Evolutionary conservation across 1,140 invertebrate genomes (phyloP).

Genomic region (Aphelinus certus): DNA sequence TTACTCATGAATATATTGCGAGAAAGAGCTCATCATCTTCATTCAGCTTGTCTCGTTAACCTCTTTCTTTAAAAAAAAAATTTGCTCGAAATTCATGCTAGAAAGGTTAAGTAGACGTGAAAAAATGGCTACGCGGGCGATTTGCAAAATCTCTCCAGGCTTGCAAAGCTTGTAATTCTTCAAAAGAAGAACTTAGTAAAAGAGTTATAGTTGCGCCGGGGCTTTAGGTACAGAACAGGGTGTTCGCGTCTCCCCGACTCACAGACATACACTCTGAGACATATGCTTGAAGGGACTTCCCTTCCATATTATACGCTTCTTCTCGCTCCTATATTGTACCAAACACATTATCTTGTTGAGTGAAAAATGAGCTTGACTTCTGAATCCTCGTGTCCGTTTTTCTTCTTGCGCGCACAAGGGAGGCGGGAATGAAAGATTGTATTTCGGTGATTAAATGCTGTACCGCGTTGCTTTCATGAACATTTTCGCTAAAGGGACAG

Average conservation of each 20-base stretch:
- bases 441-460: background rate
- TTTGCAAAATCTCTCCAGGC: background rate
- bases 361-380: slow-evolving; percentile 11
- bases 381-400: background rate
- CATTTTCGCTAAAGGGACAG: background rate
- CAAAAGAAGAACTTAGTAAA: background rate
- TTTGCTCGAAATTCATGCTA: no score
- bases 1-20: no score
- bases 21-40: no score
- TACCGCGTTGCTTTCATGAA: background rate
- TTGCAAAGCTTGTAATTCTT: slow-evolving; percentile 11
- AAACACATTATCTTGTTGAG: background rate
- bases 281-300: no score
- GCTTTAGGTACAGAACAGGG: no score
- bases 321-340: no score
- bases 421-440: background rate
- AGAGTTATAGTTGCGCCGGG: no score
- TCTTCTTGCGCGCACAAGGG: background rate
- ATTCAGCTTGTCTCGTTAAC: no score
- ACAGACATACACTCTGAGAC: no score
- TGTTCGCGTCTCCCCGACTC: no score
- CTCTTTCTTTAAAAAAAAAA: no score
- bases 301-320: no score
- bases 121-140: background rate
- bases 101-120: background rate